phyloP scores from a whole-genome alignment of 2,797 vertebrate genomes.

The Diplodus puntazzo region DNA sequence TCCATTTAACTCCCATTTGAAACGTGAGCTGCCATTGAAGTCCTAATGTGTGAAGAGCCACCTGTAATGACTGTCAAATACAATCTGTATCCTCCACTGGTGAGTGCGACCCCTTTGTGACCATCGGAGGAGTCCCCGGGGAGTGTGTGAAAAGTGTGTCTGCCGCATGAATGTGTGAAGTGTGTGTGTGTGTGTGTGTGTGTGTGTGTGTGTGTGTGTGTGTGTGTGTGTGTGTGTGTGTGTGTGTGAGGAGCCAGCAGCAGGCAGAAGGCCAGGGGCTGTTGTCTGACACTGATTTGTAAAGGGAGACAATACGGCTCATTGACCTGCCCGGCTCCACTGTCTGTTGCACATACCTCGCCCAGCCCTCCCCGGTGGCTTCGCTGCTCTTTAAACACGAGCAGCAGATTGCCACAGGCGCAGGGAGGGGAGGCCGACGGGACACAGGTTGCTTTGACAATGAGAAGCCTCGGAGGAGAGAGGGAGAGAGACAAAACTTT shows the following conservation, averaged over 20 bases:
- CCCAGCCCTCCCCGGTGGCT: constrained; percentile 70
- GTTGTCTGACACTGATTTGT: constrained; percentile 90
- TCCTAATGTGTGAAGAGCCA: constrained; percentile 70
- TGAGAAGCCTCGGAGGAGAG: constrained; percentile 73
- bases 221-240: constrained; percentile 56
- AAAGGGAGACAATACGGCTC: constrained; percentile 85
- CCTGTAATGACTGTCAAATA: constrained; percentile 80
- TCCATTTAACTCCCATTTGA: constrained; percentile 67
- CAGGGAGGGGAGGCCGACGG: constrained; percentile 45
- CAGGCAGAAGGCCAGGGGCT: constrained; percentile 84
- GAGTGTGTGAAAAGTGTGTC: constrained; percentile 73
- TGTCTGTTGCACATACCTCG: constrained; percentile 86
- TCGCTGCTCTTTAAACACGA: constrained; percentile 75
- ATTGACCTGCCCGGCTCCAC: constrained; percentile 84
- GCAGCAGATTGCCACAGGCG: constrained; percentile 81
- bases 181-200: constrained; percentile 53
- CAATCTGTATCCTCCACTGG: constrained; percentile 72
- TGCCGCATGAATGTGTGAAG: constrained; percentile 59
- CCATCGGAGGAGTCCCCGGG: constrained; percentile 55
- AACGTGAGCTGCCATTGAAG: constrained; percentile 63
- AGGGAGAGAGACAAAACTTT: constrained; percentile 40
- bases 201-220: too few species aligned
- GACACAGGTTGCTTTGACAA: constrained; percentile 85
- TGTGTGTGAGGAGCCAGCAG: constrained; percentile 51
- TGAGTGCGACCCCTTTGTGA: constrained; percentile 75